Conservation (phyloP, 2,888 invertebrate genomes). For the Neoitamus cyanurus region DNA sequence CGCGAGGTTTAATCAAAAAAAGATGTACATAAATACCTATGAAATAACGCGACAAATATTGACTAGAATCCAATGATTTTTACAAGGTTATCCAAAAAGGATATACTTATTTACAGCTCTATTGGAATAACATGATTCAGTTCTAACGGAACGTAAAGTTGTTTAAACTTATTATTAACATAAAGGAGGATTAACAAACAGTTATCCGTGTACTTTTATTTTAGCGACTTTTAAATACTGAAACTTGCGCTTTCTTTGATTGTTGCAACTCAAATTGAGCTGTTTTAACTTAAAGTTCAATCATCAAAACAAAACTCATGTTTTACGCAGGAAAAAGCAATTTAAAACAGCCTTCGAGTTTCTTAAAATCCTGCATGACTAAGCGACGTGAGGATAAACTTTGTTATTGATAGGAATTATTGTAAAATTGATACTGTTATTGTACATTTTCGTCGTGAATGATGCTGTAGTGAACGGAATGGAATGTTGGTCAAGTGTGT, state of each 20-base stretch:
- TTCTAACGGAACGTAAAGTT: background rate
- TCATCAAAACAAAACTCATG: background rate
- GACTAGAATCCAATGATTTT: background rate
- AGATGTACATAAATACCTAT: background rate
- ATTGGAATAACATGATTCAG: background rate
- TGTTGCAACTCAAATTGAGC: background rate
- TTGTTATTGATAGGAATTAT: background rate
- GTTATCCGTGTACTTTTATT: background rate
- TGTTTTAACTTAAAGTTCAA: background rate
- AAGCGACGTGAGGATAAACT: background rate
- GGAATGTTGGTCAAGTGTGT: background rate
- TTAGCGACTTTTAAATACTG: background rate
- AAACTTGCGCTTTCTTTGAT: background rate
- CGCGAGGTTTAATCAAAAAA: background rate
- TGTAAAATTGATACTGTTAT: background rate
- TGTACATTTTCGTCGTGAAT: background rate
- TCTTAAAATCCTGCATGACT: background rate
- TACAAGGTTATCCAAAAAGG: background rate
- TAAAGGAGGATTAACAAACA: background rate
- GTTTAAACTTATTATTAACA: background rate
- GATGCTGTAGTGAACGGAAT: background rate
- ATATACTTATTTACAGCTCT: background rate
- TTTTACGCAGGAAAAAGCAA: background rate
- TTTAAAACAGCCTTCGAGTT: background rate
- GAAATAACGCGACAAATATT: background rate